Percentiles rank a stretch among this genome's conserved stretches.
Conservation (phyloP, 2,113 vertebrate genomes). For the Eidolon helvum region DNA sequence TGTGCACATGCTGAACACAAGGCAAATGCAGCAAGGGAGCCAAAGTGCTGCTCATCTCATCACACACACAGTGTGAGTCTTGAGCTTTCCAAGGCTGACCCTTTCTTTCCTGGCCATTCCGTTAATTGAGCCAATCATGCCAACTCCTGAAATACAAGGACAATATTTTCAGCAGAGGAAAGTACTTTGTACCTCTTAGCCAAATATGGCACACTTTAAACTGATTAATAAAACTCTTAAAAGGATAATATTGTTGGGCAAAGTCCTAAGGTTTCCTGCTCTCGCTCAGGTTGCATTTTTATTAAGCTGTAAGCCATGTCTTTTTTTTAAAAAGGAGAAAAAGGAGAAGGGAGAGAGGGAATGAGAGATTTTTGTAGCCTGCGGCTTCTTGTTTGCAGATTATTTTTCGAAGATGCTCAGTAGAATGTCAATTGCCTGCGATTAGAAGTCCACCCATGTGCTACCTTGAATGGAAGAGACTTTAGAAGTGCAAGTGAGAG, state of each 20-base stretch:
- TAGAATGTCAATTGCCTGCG: conserved; percentile 84
- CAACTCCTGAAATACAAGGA: conserved; percentile 57
- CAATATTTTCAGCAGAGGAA: conserved; percentile 59
- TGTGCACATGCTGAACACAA: neutral
- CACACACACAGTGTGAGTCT: neutral
- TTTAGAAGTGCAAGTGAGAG: conserved; percentile 12
- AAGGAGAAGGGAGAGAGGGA: conserved; percentile 39
- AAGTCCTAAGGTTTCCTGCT: conserved; percentile 71
- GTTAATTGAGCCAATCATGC: conserved; percentile 68
- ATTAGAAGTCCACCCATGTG: conserved; percentile 82
- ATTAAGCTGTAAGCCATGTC: conserved; percentile 82
- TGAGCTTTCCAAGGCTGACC: conserved; percentile 24
- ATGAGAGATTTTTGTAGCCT: conserved; percentile 81
- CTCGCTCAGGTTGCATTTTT: conserved; percentile 76
- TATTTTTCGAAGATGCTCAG: conserved; percentile 82
- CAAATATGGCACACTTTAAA: conserved; percentile 76
- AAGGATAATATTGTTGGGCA: conserved; percentile 78
- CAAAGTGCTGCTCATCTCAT: neutral
- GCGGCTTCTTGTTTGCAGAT: conserved; percentile 87
- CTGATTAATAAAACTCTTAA: conserved; percentile 82
- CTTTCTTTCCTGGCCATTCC: conserved; percentile 51
- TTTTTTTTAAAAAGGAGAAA: neutral
- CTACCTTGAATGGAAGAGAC: conserved; percentile 62
- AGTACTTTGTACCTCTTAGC: conserved; percentile 71
- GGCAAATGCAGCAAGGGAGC: neutral